Base-by-base conservation (phyloP, 2,113 vertebrate genomes). In the Mesitornis unicolor region DNA sequence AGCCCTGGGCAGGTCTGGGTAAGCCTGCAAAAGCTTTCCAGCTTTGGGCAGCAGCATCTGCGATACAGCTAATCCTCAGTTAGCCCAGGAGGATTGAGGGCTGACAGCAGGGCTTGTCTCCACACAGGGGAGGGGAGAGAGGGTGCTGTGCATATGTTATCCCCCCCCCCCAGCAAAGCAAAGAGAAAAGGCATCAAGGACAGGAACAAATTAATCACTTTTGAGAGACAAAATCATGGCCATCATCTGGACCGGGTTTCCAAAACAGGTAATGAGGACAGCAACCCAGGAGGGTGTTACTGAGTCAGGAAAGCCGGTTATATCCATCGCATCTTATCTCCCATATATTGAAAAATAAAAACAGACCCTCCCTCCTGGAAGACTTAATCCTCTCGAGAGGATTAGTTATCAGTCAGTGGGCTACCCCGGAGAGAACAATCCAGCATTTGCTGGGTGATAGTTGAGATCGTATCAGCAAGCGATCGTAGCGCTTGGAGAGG, bases 41-140 rank as follows among this genome's bases (percentile, higher is more conserved):
- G 84, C 61, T 81, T 50, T 4, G 38, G 61, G 83, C 75, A 73
- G 89, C 29, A 64, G 83, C 94, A 94, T 77, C 95, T 97, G 93
- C 0, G 8, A 93, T 63, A 56, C 35, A 54, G 95, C 88, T 95
- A 92, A 97, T 95, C 94, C 95, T 9, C 19, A 11, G 38, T 17
- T 5, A 91, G 78, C 61, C 74, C 0, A 0, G 47, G 29, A 56
- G 90, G 95, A 95, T 25, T 43, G 77, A 79, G 78, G 50, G 84
- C 51, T 43, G 51, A 24, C 65, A 65, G 91, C 86, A 79, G 74
- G 53, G 76, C 86, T 67, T 11, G 21, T 5, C 51, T 40, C 38
- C 40, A 9, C 60, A 35, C 3, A 3, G 43, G 43, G 50, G 43
- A 56, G 56, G 53, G 67, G 16, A 56, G 28, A 61, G 51, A 77